Evolutionary conservation across 2,888 invertebrate species (phyloP), one percentile per base, ranked within the genome.

Genomic region (Lottia scabra): DNA sequence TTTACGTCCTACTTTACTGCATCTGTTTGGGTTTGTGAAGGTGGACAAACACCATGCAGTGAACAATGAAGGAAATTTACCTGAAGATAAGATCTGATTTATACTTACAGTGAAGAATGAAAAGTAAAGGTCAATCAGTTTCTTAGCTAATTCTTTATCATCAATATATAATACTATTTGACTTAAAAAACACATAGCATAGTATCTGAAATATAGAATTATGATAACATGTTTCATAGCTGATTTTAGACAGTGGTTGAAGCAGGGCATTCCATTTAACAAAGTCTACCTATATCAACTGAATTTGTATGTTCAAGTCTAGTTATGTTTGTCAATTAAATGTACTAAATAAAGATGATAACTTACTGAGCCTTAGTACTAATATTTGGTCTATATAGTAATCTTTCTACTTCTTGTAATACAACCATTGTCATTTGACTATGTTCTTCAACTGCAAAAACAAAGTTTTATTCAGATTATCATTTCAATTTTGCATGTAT

Each of bases 401-500:
- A 91, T 86, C 95, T 94, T 89, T 99, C 98, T 3, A 98, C 93
- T 88, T 99, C 98, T 23, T 92, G 91, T 3, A 96, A 91, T 15
- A 99, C 95, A 0, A 96, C 94, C 0, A 92, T 91, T 89, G 97
- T 97, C 97, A 98, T 98, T 80, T 95, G 95, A 0, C 96, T 95
- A 90, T 98, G 98, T 80, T 94, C 93, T 77, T 93, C 92, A 0
- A 97, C 91, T 89, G 80, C 30, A 80, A 78, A 74, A 64, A 68
- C 66, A 67, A 71, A 63, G n/a, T n/a, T 63, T 13, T 62, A 19
- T 56, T 19, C 19, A 48, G 30, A 27, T 56, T 27, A 48, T 48
- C 13, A 4, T 12, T 19, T 26, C 13, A n/a, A n/a, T 43, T 56
- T 19, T 8, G 38, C 38, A 38, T n/a, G n/a, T n/a, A n/a, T n/a